Evolutionary conservation across 64 coral and sea anemone species (phyloP).

Genomic region (Platygyra sinensis): DNA sequence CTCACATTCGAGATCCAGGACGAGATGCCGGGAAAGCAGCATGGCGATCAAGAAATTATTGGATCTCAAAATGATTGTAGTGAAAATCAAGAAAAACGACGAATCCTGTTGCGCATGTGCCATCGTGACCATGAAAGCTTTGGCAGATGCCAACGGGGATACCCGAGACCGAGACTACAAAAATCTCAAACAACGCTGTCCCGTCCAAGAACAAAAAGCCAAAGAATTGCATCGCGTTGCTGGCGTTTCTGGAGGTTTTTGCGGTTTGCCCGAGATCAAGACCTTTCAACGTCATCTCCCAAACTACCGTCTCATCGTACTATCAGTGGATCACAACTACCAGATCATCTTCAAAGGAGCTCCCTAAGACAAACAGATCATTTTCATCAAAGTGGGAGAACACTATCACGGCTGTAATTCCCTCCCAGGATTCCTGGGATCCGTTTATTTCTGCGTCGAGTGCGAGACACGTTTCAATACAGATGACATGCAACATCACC

Average conservation of each 20-base stretch:
- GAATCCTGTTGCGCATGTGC: conserved; percentile 37
- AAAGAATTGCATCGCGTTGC: conserved; percentile 46
- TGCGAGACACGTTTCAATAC: neutral
- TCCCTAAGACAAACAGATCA: neutral
- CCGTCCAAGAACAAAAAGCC: conserved; percentile 1
- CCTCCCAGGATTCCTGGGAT: conserved; percentile 37
- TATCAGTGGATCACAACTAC: conserved; percentile 47
- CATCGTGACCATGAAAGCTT: neutral
- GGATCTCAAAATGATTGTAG: neutral
- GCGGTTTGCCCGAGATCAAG: conserved; percentile 58
- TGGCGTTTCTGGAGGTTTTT: neutral
- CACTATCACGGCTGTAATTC: conserved; percentile 47
- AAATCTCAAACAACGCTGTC: neutral
- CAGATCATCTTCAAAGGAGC: conserved; percentile 49
- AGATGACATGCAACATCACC: neutral
- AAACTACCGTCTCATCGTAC: conserved; percentile 47
- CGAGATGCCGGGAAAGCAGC: neutral
- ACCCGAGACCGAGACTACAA: neutral
- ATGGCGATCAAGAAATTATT: neutral
- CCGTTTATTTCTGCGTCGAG: conserved; percentile 2
- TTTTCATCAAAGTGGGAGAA: conserved; percentile 6
- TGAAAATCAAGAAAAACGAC: conserved; percentile 50
- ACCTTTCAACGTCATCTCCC: neutral
- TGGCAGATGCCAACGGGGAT: neutral
- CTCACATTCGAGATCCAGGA: neutral